Evolutionary conservation across 1,140 invertebrate genomes (phyloP), one percentile per base, ranked within the genome.

Genomic region (Drosophila murphyi): DNA sequence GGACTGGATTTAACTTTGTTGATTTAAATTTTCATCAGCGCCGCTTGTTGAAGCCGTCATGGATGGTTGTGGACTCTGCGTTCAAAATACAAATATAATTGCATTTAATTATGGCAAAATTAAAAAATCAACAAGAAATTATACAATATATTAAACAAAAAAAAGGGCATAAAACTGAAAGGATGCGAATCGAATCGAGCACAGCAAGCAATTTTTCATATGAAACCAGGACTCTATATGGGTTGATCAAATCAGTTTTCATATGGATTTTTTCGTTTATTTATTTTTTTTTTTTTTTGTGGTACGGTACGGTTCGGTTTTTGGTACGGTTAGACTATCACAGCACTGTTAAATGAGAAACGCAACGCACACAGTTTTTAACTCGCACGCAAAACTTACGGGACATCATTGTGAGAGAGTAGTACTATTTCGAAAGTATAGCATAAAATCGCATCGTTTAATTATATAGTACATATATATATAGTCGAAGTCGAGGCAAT

Each of bases 1-100:
- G 72, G 80, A 80, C 83, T 63, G 72, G 72, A 80, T 91, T 92
- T 92, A 92, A 80, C 87, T 90, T 80, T 92, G 91, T 86, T 92
- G 90, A 91, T 92, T 92, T 79, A 92, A 90, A 92, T 92, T 92
- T 90, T 92, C 92, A 92, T 92, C 92, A 89, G 92, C 91, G 88
- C 92, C 92, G 85, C 82, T 74, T 78, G 83, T 80, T 76, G 91
- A 92, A 81, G 91, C 90, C 88, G 91, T 92, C 91, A 92, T 92
- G 78, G 91, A 92, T 91, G 92, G 91, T 91, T 81, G 86, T 81
- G 92, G 92, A 90, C 91, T 92, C 92, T 92, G 91, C 81, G 82
- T 91, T 91, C 78, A 88, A 86, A 83, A 91, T 82, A 91, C 81
- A 87, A 76, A 90, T 52, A 68, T 72, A 80, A 85, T 82, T 73